Evolutionary conservation across 2,113 vertebrate species (phyloP).

Genomic region (Smithornis capensis): DNA sequence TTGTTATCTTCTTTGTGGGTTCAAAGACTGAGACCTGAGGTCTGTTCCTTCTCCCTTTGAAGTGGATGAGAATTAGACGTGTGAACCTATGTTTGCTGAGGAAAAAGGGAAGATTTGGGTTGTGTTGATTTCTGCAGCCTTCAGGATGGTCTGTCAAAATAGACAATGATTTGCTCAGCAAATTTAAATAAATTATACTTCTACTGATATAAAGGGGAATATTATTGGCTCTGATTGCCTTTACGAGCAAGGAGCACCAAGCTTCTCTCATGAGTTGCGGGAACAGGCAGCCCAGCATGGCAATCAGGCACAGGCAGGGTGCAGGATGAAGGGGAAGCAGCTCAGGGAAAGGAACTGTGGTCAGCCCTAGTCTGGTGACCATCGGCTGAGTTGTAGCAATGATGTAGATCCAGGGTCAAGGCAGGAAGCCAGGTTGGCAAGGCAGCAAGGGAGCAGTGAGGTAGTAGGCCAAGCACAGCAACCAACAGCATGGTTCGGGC

Average conservation of each 20-base stretch:
- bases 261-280: background rate
- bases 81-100: background rate
- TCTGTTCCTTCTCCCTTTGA: background rate
- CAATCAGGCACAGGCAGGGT: background rate
- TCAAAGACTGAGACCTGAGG: background rate
- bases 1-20: background rate
- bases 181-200: background rate
- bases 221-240: background rate
- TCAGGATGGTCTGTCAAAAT: background rate
- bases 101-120: background rate
- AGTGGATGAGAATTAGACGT: background rate
- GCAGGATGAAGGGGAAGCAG: background rate
- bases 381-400: background rate
- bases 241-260: background rate
- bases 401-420: background rate
- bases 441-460: accelerated
- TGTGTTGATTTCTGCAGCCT: background rate
- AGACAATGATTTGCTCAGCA: background rate
- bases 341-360: background rate
- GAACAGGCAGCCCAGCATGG: accelerated
- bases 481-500: background rate
- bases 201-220: background rate
- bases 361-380: background rate
- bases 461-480: background rate
- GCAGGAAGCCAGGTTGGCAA: background rate